Evolutionary conservation across 92 coral and sea anemone genomes (phyloP), one percentile per base, ranked within the genome.

Genomic region (Epizoanthus scotinus): DNA sequence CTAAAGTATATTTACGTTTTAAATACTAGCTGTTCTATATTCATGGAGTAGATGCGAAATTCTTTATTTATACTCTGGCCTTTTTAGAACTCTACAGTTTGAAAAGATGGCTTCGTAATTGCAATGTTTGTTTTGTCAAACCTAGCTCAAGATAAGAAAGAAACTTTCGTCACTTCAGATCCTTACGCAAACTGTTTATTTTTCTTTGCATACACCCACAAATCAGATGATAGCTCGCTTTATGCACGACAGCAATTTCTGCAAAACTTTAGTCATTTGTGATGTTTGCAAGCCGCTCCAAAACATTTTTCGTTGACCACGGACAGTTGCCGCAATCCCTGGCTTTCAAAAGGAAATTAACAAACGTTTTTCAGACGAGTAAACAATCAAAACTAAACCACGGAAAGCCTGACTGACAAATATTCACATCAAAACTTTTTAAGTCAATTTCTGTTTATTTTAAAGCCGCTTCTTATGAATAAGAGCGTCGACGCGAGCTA

Each of bases 171-270:
- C 68, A 40, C 44, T 34, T 10, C 19, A 75, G 44, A 75, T 59
- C 81, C 68, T 55, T 75, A 38, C 63, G 38, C 67, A 58, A 73
- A 75, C 38, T 59, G 81, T 75, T 75, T 75, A 59, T 75, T 75
- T 75, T 75, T 59, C 81, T 22, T 59, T 58, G 69, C 22, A 59
- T 74, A 58, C 69, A 59, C 68, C 81, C 69, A 40, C 68, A 75
- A 58, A 55, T 55, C 79, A 55, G 79, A 38, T 38, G 44, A 29
- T 26, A 47, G 52, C 9, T 64, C 27, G 42, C 17, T 73, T 54
- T 28, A 27, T 18, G 6, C 15, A 47, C 10, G 81, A 14, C 4
- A 21, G 55, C 67, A 75, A 75, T 59, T 75, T 22, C 42, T 29
- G 50, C 69, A 34, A 25, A 71, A 47, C 25, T 40, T 47, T 22